These are phyloP conservation scores for Coelopa frigida DNA, from an alignment of 1,140 invertebrate genomes.

Conservation along the genomic window DNA sequence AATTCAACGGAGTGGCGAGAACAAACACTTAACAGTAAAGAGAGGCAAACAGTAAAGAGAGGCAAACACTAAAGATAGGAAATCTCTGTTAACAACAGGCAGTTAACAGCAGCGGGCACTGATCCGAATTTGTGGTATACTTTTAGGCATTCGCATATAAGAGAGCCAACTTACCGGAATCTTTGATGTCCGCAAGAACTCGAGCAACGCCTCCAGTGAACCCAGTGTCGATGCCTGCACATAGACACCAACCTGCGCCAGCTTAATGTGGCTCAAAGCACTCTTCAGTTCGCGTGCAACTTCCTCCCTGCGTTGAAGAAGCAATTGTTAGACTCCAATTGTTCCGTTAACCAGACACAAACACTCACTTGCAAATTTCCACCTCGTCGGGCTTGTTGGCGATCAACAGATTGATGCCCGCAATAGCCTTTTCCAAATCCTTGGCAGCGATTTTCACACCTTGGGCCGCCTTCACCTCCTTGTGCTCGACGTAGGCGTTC, in stretches of 20 bases:
- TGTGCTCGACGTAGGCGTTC: slow-evolving; percentile 94
- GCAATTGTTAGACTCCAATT: not conserved
- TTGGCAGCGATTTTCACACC: slow-evolving; percentile 98
- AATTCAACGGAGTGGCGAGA: too few relatives aligned
- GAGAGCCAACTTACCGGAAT: slow-evolving; percentile 88
- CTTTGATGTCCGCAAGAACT: slow-evolving; percentile 90
- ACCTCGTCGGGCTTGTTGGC: slow-evolving; percentile 91
- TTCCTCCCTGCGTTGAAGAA: slow-evolving; percentile 56
- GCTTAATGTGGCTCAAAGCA: slow-evolving; percentile 85
- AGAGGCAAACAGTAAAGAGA: too few relatives aligned
- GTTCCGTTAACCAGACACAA: not conserved
- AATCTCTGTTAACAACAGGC: too few relatives aligned
- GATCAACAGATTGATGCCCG: slow-evolving; percentile 80
- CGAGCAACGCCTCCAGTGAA: slow-evolving; percentile 93
- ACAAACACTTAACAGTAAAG: too few relatives aligned
- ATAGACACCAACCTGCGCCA: slow-evolving; percentile 90
- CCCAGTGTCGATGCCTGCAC: slow-evolving; percentile 98
- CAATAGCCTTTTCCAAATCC: slow-evolving; percentile 96
- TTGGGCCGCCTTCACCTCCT: slow-evolving; percentile 91
- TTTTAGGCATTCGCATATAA: too few relatives aligned
- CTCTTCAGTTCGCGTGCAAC: slow-evolving; percentile 74
- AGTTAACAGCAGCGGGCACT: too few relatives aligned
- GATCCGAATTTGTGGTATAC: too few relatives aligned
- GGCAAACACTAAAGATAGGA: too few relatives aligned
- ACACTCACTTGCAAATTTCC: slow-evolving; percentile 60